phyloP scores from a whole-genome alignment of 2,888 invertebrate species.

The Sphaeridia pumilis region DNA sequence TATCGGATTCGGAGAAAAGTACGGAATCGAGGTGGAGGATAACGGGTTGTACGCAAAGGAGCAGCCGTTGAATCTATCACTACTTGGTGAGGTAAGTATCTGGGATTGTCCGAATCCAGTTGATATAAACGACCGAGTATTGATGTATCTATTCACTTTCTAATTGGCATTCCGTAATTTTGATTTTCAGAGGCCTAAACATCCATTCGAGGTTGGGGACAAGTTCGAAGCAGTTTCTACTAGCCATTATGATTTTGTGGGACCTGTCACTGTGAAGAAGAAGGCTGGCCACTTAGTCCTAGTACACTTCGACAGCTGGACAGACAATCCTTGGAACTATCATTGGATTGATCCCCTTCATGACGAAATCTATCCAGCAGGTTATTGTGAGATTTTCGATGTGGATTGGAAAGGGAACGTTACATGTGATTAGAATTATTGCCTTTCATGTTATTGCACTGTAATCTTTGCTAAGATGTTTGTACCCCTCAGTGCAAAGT shows the following conservation, averaged over 20 bases:
- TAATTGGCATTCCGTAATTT: neutral
- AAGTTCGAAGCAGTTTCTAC: constrained; percentile 5
- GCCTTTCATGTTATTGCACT: no score
- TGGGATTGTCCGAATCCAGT: no score
- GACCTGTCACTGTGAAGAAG: constrained; percentile 2
- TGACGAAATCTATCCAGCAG: constrained; percentile 4
- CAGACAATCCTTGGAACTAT: neutral
- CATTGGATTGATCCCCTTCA: constrained; percentile 6
- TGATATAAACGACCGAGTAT: no score
- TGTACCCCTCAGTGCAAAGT: no score
- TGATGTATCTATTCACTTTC: no score
- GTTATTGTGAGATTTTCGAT: constrained; percentile 5
- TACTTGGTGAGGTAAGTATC: neutral
- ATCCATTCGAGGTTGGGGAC: constrained; percentile 2
- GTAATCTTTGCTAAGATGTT: no score
- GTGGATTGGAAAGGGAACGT: constrained; percentile 5
- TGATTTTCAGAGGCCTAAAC: constrained; percentile 4
- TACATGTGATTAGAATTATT: no score
- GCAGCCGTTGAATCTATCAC: neutral
- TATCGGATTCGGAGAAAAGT: neutral
- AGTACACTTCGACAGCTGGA: constrained; percentile 8
- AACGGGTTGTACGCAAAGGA: no score
- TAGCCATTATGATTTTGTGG: neutral
- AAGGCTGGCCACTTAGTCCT: constrained; percentile 6
- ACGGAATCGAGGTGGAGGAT: neutral